Base-by-base conservation (phyloP, 2,888 invertebrate species). In the Mythimna albipuncta region DNA sequence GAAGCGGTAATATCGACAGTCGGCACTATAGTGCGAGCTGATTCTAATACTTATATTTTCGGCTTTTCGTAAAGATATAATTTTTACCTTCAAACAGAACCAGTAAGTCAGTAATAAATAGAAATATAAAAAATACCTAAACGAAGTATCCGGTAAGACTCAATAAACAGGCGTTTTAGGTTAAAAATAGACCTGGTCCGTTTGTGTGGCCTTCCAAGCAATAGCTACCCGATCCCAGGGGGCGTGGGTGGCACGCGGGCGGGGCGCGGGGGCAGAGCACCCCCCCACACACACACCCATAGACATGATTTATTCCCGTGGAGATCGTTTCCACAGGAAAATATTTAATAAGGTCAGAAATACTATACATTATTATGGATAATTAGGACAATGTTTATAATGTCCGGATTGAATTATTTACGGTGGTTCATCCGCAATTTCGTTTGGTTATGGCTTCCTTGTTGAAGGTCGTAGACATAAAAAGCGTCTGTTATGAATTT, bases 261-360 rank as follows among this genome's bases (percentile, higher is more conserved):
- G 85, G 47, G 76, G 61, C 71, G 72, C 69, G 61, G 74, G 64
- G 72, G 54, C 71, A 63, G 68, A 79, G 76, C 66, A 66, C 62
- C 68, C 85, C 77, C 81, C 81, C 64, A 67, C 86, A 76, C 81
- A 82, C 86, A 81, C 87, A 84, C 86, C 78, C 84, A 87, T 85
- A 82, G 86, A 88, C 87, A 91, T 92, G 91, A 93, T 93, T 92
- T 91, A 93, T 92, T 89, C 90, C 87, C 79, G 86, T 87, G 69
- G 84, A 89, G 87, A 91, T 90, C 83, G 86, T 87, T 85, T 87
- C 79, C 78, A 84, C 78, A 84, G 81, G 82, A 90, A 88, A 89
- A 88, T 87, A 87, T 91, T 89, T 88, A 90, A 91, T 89, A 89
- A 90, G 87, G 85, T 85, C 86, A 84, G 75, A 79, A 77, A 80